A percentile compares a stretch with the other conserved stretches of the same genome.
Evolutionary conservation across 2,113 vertebrate genomes (phyloP).

Genomic region (Macrotus californicus): DNA sequence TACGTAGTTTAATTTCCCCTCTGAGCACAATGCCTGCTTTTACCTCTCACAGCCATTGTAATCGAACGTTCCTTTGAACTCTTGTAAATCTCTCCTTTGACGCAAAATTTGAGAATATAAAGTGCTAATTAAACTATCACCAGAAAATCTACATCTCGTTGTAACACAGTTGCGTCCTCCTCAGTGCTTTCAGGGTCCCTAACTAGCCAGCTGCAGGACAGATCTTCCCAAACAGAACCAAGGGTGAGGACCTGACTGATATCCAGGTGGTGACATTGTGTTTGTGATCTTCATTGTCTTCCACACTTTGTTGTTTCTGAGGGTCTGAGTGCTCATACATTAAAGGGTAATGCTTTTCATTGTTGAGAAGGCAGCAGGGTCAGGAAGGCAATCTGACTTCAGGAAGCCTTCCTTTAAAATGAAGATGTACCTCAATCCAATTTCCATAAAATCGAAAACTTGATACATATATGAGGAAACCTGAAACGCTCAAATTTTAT

Average conservation of each 20-base stretch:
- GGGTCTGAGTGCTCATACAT: background rate
- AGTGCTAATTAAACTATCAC: background rate
- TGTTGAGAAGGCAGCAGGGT: background rate
- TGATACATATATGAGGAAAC: background rate
- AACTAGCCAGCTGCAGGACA: background rate
- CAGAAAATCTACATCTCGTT: background rate
- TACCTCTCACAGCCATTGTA: background rate
- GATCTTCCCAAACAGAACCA: background rate
- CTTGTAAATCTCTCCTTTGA: slow-evolving; percentile 21
- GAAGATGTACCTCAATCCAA: background rate
- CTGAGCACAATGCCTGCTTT: background rate
- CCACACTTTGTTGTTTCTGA: background rate
- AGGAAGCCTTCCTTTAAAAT: background rate
- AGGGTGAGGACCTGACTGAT: background rate
- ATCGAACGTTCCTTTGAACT: background rate
- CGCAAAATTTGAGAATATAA: background rate
- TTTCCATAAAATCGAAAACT: background rate
- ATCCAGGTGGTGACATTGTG: too few relatives aligned
- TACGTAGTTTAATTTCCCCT: background rate
- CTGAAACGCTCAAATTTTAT: background rate
- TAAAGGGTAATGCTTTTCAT: background rate
- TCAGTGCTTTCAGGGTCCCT: background rate
- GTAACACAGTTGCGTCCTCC: background rate
- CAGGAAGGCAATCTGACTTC: background rate
- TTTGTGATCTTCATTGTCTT: background rate